Evolutionary conservation across 2,888 invertebrate species (phyloP), one percentile per base, ranked within the genome.

Genomic region (Mongoloraphidia duomilia): DNA sequence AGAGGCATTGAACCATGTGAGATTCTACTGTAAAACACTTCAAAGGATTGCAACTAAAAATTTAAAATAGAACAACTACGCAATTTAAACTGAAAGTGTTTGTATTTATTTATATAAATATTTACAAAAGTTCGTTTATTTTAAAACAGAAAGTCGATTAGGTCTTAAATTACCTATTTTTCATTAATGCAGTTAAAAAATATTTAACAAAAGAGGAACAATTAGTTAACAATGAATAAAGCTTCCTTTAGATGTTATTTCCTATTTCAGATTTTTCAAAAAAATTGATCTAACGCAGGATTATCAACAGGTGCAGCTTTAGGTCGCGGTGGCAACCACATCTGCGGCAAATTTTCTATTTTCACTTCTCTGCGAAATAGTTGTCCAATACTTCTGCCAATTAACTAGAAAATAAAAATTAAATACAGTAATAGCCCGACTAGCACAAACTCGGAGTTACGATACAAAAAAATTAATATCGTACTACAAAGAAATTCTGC

Each of bases 331-430:
- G 70, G 63, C 46, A 72, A 62, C 50, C 71, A 69, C 68, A 88
- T 76, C 11, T 79, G 79, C 0, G 92, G 92, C 62, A 94, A 70
- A 68, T 90, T 84, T 54, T 84, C 78, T 57, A 93, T 91, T 67
- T 83, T 82, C 10, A 89, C 83, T 65, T 91, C 88, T 60, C 89
- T 86, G 57, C 85, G 84, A 69, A 93, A 93, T 53, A 88, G 70
- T 65, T 93, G 88, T 33, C 90, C 87, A 33, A 93, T 77, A 70
- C 84, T 91, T 58, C 84, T 77, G 0, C 89, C 89, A 59, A 90
- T 83, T 51, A 91, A 68, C 82, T 86, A 69, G 9, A 71, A 71
- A 57, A 55, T 54, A 58, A 53, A 55, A 43, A 48, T 41, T 42
- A 14, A 26, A 26, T 26, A n/a, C n/a, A n/a, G n/a, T n/a, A n/a